Evolutionary conservation across 2,797 vertebrate genomes (phyloP), one percentile per base, ranked within the genome.

Genomic region (Cheirogaleus major): DNA sequence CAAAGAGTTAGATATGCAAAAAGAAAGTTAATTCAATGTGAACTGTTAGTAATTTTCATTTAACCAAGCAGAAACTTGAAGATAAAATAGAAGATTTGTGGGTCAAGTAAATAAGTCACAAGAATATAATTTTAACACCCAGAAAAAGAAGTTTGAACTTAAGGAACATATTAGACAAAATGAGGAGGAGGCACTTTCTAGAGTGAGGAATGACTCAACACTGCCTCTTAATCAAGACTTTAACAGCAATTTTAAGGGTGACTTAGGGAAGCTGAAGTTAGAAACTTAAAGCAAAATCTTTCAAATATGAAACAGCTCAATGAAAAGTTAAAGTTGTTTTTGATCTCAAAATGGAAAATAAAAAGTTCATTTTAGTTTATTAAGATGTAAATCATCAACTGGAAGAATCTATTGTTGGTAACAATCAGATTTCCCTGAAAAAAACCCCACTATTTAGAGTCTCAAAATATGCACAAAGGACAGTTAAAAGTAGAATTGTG

Each of bases 291-390:
- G 87, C 98, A 98, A 80, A 98, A 99, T 81, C 69, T 99, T 94
- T 98, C 98, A 11, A 99, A 99, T 98, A 89, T 98, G 61, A 99
- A 98, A 95, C 96, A 96, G 87, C 97, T 98, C 8, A 99, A 98
- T 73, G 99, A 99, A 94, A 98, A 98, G 89, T 97, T 98, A 11
- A 97, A 99, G 96, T 99, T 93, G 98, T 99, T 94, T 99, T 98
- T 86, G 98, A 99, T 97, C 96, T 99, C 88, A 99, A 98, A 98
- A 98, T 98, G 94, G 99, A 99, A 98, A 99, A 99, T 95, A 98
- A 97, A 70, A 99, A 98, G 97, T 97, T 99, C 81, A 98, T 98
- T 97, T 97, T 95, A 50, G 98, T 96, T 45, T 95, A 98, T 57
- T 98, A 99, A 73, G 98, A 99, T 55, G 82, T 99, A 20, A 98